phyloP scores from a whole-genome alignment of 2,797 vertebrate species.

The Falco novaeseelandiae region DNA sequence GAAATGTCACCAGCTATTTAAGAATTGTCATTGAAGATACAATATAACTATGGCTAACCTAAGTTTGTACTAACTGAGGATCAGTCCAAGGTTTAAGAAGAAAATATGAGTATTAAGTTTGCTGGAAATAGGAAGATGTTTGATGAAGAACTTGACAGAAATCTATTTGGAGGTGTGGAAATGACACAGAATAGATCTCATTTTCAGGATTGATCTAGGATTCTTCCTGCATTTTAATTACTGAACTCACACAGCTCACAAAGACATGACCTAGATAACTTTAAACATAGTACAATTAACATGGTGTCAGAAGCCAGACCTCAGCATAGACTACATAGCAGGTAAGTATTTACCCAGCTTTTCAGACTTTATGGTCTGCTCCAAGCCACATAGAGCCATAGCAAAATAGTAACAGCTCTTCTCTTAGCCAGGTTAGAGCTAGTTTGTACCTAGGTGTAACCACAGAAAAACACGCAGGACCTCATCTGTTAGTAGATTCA shows the following conservation, averaged over 20 bases:
- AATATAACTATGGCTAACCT: not conserved
- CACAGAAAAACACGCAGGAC: not conserved
- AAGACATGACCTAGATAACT: not conserved
- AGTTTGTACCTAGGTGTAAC: not conserved
- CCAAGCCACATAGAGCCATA: not conserved
- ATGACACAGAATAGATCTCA: not conserved
- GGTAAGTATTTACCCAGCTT: not conserved
- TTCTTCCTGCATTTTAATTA: not conserved
- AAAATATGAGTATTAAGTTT: not conserved
- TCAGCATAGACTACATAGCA: not conserved
- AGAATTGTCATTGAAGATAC: not conserved
- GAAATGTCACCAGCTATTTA: not conserved
- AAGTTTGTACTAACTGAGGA: not conserved
- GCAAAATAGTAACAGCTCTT: not conserved
- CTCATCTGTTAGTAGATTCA: not conserved
- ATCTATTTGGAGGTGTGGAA: not conserved
- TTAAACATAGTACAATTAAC: not conserved
- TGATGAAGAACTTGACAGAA: not conserved
- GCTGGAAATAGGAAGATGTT: not conserved
- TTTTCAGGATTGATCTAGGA: not conserved
- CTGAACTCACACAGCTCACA: not conserved
- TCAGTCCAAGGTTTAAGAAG: not conserved
- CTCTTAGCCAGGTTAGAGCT: not conserved
- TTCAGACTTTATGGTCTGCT: not conserved
- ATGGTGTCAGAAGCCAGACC: not conserved